Evolutionary conservation across 2,113 vertebrate species (phyloP), one percentile per base, ranked within the genome.

Genomic region (Neodon shergylaensis): DNA sequence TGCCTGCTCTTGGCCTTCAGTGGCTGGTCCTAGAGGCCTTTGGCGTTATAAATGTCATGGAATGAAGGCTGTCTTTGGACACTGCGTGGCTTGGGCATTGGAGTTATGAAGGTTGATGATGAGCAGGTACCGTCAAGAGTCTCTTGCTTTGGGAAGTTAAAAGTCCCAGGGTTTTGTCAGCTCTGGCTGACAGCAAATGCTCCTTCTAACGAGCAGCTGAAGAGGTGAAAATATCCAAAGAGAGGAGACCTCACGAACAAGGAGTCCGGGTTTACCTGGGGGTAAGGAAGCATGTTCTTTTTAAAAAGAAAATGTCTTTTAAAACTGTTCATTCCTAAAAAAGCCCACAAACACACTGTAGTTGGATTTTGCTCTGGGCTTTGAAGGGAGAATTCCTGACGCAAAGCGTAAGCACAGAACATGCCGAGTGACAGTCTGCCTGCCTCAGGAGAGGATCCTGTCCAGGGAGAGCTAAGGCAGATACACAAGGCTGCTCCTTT

Each of bases 261-360:
- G 39, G 44, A 63, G 65, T 65, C 58, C 19, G n/a, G 31, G 63
- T n/a, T 88, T 44, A 49, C 54, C 49, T 78, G 66, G 42, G 17
- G 21, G 52, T 31, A 9, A 58, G 4, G n/a, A 72, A 42, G 19
- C 54, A 42, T 44, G 28, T 33, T 61, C 47, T 90, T 76, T 73
- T 44, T 44, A 21, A 79, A 58, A 49, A 87, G 82, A 89, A 81
- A 93, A 85, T n/a, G 12, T 61, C 65, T 95, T 49, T 44, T 73
- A 42, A 31, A 28, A 72, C 17, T 65, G 42, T 76, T 77, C 78
- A 36, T 49, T 68, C 26, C 39, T 42, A 49, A 28, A 81, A 90
- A 77, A 85, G 85, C 47, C 12, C 66, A 54, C 47, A 70, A 28
- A 73, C 47, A 52, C 66, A 39, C 65, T 28, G 0, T 52, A 42